Evolutionary conservation across 2,797 vertebrate species (phyloP), one percentile per base, ranked within the genome.

Genomic region (Sebastes trivittatus): DNA sequence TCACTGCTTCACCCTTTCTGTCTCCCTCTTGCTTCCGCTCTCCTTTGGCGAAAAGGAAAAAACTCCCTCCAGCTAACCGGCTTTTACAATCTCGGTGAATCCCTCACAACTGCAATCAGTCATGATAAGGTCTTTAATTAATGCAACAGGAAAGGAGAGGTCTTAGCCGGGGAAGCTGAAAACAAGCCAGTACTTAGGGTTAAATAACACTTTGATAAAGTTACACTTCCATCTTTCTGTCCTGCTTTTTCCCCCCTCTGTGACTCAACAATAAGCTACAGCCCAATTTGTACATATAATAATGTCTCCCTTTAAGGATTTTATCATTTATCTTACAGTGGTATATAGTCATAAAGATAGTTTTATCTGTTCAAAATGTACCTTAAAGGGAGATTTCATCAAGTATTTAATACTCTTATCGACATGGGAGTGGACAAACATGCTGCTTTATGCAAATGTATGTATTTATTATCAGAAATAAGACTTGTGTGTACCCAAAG

Each of bases 51-150:
- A 1, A 38, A 46, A 75, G 78, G 38, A 42, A 62, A 69, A 92
- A 78, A 83, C 77, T 85, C 88, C 93, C 93, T 89, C 67, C 83
- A 92, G 92, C 90, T 67, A 81, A 83, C 80, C 74, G 46, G 86
- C 85, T 91, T 92, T 95, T 91, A 93, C 94, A 92, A 85, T 93
- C 88, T 86, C 6, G 79, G 92, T 91, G 91, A 94, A 95, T 95
- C 94, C 95, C 90, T 94, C 92, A 93, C 83, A 94, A 94, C 93
- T 93, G 88, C 95, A 94, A 94, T 94, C 92, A 93, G 89, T 94
- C 92, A 93, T 90, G 91, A 95, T 93, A 83, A 90, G 90, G 90
- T 90, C 93, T 95, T 94, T 91, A 93, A 93, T 92, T 92, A 92
- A 95, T 94, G 88, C 90, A 87, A 85, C 84, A 95, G 95, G 94